These are phyloP conservation scores for Euwallacea similis DNA, from an alignment of 1,140 invertebrate genomes.

Conservation along the genomic window DNA sequence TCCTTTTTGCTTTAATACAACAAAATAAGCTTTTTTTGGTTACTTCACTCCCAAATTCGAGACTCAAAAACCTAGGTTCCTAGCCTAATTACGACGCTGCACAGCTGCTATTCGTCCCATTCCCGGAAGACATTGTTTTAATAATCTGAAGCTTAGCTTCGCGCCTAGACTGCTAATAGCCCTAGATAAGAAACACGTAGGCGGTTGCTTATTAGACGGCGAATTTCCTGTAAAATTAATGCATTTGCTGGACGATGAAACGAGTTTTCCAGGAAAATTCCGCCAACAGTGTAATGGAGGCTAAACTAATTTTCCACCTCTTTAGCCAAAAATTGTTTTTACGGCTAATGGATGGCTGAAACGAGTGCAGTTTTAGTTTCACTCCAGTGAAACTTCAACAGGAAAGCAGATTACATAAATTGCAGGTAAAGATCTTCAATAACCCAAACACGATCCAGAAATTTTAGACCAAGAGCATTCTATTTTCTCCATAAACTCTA, in stretches of 20 bases:
- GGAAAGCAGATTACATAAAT: too few species aligned
- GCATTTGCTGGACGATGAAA: constrained; percentile 7
- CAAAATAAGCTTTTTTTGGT: too few species aligned
- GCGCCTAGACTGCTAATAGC: constrained; percentile 16
- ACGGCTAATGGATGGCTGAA: too few species aligned
- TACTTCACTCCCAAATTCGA: too few species aligned
- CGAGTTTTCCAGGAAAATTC: background rate
- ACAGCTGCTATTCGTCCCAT: constrained; percentile 6
- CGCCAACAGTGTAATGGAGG: background rate
- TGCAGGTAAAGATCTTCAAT: too few species aligned
- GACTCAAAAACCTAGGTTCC: too few species aligned
- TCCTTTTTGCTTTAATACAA: too few species aligned
- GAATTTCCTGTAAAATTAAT: constrained; percentile 11
- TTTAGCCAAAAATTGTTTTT: background rate
- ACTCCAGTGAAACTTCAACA: too few species aligned
- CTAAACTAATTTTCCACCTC: constrained; percentile 2
- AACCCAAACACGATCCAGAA: too few species aligned
- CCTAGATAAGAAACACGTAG: constrained; percentile 15
- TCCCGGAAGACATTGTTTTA: constrained; percentile 4
- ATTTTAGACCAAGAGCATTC: too few species aligned
- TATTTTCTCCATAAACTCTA: too few species aligned
- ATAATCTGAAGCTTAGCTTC: constrained; percentile 12
- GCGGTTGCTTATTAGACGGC: constrained; percentile 13
- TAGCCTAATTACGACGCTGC: background rate
- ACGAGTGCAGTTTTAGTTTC: too few species aligned